A percentile compares a stretch with the other conserved stretches of the same genome.
Conservation (phyloP, 2,888 invertebrate species). For the Oligia fasciuncula region DNA sequence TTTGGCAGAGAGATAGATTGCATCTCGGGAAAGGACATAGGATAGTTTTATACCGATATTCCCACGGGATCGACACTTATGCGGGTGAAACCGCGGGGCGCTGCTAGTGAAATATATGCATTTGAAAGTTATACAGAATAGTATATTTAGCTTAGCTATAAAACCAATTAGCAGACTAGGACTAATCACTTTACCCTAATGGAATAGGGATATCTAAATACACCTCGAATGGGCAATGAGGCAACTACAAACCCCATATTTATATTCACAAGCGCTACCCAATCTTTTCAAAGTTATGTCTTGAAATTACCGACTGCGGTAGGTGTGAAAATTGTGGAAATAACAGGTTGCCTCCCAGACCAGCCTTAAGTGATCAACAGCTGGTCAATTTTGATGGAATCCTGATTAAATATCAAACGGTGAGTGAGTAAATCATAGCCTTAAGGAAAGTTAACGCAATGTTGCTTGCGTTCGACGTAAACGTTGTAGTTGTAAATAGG, state of each 20-base stretch:
- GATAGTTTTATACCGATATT: no score
- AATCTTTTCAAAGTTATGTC: conserved; percentile 51
- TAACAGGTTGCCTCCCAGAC: conserved; percentile 36
- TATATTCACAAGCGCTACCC: conserved; percentile 24
- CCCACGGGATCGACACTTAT: no score
- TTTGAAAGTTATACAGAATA: neutral
- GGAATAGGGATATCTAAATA: conserved; percentile 16
- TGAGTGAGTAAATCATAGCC: conserved; percentile 45
- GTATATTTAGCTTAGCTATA: neutral
- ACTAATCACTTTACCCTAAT: conserved; percentile 4
- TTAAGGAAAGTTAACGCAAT: conserved; percentile 42
- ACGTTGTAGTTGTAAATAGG: conserved; percentile 18
- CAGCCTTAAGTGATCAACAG: conserved; percentile 39
- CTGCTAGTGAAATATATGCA: neutral
- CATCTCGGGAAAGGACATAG: no score
- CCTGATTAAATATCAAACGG: conserved; percentile 57
- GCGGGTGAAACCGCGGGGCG: no score
- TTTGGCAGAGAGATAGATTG: no score
- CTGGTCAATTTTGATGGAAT: conserved; percentile 58
- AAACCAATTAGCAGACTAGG: neutral
- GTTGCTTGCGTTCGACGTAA: conserved; percentile 22
- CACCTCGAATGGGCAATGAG: conserved; percentile 9
- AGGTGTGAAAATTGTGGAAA: conserved; percentile 64
- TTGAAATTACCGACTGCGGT: conserved; percentile 55
- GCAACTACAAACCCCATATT: conserved; percentile 43